phyloP scores from a whole-genome alignment of 2,888 invertebrate genomes.

The Baronia brevicornis region DNA sequence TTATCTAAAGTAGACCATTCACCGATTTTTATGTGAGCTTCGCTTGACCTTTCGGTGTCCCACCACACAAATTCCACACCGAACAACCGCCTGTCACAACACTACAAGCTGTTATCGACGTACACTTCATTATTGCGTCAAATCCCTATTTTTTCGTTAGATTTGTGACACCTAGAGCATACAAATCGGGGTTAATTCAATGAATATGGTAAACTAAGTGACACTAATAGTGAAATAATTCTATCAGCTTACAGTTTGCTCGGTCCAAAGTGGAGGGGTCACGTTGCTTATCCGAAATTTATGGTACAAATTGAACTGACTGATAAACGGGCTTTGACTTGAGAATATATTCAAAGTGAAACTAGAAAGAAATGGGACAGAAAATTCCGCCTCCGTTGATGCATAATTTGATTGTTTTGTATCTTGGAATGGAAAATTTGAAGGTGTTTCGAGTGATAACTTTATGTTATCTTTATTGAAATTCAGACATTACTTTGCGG shows the following conservation, averaged over 20 bases:
- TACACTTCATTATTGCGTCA: conserved; percentile 20
- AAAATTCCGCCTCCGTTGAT: too few species aligned
- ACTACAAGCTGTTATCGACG: conserved; percentile 20
- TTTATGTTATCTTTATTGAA: too few species aligned
- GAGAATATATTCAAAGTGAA: too few species aligned
- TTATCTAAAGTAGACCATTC: conserved; percentile 46
- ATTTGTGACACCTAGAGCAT: conserved; percentile 19
- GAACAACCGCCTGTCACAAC: conserved; percentile 21
- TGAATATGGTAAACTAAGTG: conserved; percentile 3
- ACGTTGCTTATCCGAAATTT: conserved; percentile 1
- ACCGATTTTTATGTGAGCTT: conserved; percentile 41
- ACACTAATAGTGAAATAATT: conserved; percentile 18
- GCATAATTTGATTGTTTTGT: too few species aligned
- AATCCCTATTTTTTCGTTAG: conserved; percentile 21
- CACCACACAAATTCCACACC: conserved; percentile 19
- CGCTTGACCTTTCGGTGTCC: conserved; percentile 17
- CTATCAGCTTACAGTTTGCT: conserved; percentile 16
- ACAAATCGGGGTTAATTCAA: conserved; percentile 23
- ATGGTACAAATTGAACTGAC: not conserved
- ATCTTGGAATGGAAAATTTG: too few species aligned
- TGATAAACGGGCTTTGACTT: conserved; percentile 1
- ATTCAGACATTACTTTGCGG: too few species aligned
- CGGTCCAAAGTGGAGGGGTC: conserved; percentile 1
- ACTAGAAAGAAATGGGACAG: too few species aligned
- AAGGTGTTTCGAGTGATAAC: too few species aligned